These are phyloP conservation scores for Rhynchomys soricoides DNA, from an alignment of 2,113 vertebrate genomes.

Conservation along the genomic window DNA sequence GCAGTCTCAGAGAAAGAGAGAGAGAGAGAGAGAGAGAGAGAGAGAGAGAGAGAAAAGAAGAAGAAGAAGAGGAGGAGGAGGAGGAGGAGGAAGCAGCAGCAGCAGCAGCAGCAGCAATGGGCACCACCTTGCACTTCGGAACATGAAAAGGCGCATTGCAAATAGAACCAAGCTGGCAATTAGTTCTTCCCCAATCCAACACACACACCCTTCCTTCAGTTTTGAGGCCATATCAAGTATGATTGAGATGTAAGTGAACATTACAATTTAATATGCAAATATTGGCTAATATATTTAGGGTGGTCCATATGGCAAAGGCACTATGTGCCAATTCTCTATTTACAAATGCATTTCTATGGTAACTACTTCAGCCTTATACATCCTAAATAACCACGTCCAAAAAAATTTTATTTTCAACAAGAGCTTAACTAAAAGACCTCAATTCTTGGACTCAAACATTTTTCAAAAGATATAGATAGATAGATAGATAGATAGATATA, in stretches of 20 bases:
- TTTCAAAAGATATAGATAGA: slow-evolving; percentile 37
- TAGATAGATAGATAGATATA: too few species aligned
- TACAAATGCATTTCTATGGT: background rate
- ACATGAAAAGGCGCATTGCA: too few species aligned
- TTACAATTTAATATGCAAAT: slow-evolving; percentile 37
- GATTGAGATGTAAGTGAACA: slow-evolving; percentile 40
- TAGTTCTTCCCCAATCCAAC: background rate
- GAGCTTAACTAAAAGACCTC: slow-evolving; percentile 23
- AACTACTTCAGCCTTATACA: slow-evolving; percentile 13
- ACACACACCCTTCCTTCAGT: background rate
- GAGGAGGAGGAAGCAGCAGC: too few species aligned
- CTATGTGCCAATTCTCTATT: slow-evolving; percentile 3
- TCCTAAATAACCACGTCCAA: background rate
- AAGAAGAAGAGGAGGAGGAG: too few species aligned
- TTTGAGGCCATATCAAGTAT: background rate
- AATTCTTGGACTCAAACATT: slow-evolving; percentile 31
- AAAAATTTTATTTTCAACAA: background rate
- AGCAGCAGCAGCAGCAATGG: too few species aligned
- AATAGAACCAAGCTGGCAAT: slow-evolving; percentile 8
- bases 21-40: too few species aligned
- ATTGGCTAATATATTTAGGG: slow-evolving; percentile 50
- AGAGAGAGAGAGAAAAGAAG: too few species aligned
- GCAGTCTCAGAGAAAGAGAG: too few species aligned
- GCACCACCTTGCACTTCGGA: too few species aligned
- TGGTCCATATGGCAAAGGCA: slow-evolving; percentile 27